Evolutionary conservation across 2,888 invertebrate species (phyloP).

Genomic region (Melinopterus prodromus): DNA sequence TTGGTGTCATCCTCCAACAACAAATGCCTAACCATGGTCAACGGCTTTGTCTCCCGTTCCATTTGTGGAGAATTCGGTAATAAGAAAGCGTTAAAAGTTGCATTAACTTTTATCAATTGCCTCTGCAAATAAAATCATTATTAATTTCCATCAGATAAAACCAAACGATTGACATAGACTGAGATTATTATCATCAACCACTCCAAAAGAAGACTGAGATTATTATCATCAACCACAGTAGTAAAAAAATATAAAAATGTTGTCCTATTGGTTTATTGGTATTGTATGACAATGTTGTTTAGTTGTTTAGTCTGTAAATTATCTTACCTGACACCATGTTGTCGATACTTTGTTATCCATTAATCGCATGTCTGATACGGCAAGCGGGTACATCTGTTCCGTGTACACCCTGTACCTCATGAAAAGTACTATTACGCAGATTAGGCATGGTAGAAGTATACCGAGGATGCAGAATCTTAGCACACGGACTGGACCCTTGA

Average conservation of each 20-base stretch:
- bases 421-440: constrained; percentile 74
- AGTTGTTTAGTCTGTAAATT: background rate
- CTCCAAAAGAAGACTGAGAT: background rate
- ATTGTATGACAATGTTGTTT: background rate
- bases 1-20: constrained; percentile 81
- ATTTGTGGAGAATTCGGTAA: constrained; percentile 70
- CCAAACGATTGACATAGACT: background rate
- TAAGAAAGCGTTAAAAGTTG: constrained; percentile 80
- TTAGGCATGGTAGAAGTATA: constrained; percentile 71
- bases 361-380: constrained; percentile 78
- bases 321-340: constrained; percentile 80
- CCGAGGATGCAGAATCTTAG: constrained; percentile 70
- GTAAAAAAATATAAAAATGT: background rate
- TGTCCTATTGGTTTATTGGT: background rate
- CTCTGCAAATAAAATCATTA: constrained; percentile 60
- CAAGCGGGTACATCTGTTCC: constrained; percentile 75
- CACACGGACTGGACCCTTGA: constrained; percentile 67
- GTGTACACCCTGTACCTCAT: constrained; percentile 75
- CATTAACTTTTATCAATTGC: constrained; percentile 74
- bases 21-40: constrained; percentile 76
- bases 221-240: background rate
- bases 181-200: background rate
- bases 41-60: constrained; percentile 65
- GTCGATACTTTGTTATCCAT: constrained; percentile 79
- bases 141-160: background rate